Evolutionary conservation across 2,888 invertebrate genomes (phyloP).

Genomic region (Lasioglossum oenotherae): DNA sequence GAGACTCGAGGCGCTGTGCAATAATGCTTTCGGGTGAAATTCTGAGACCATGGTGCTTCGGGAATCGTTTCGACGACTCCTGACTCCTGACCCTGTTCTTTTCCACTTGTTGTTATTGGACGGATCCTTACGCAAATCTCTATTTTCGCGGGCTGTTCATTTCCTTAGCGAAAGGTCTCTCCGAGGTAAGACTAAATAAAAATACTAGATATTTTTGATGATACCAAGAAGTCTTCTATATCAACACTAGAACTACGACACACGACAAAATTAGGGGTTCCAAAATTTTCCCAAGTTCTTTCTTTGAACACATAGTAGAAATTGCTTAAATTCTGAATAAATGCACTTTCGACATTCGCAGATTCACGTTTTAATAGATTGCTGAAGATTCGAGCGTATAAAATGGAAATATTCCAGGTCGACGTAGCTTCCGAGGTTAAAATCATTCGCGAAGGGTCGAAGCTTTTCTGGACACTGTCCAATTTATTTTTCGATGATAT

Average conservation of each 20-base stretch:
- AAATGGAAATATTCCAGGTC: neutral
- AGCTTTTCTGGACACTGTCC: neutral
- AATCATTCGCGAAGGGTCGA: neutral
- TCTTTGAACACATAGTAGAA: neutral
- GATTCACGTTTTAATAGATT: neutral
- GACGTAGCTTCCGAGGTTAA: neutral
- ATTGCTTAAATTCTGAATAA: neutral
- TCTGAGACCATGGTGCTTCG: neutral
- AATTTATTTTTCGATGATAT: neutral
- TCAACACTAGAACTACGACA: neutral
- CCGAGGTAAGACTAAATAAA: neutral
- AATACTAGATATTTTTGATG: neutral
- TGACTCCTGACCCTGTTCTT: neutral
- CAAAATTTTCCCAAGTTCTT: too few relatives aligned
- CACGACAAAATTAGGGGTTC: too few relatives aligned
- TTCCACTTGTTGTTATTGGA: neutral
- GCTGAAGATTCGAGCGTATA: neutral
- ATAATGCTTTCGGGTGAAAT: neutral
- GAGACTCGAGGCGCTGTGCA: neutral
- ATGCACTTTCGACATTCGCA: neutral
- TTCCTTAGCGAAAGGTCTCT: neutral
- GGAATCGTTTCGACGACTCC: neutral
- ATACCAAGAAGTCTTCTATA: neutral
- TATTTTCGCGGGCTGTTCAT: neutral
- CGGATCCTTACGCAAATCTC: neutral